Evolutionary conservation across 2,113 vertebrate species (phyloP), one percentile per base, ranked within the genome.

Genomic region (Ochotona curzoniae): DNA sequence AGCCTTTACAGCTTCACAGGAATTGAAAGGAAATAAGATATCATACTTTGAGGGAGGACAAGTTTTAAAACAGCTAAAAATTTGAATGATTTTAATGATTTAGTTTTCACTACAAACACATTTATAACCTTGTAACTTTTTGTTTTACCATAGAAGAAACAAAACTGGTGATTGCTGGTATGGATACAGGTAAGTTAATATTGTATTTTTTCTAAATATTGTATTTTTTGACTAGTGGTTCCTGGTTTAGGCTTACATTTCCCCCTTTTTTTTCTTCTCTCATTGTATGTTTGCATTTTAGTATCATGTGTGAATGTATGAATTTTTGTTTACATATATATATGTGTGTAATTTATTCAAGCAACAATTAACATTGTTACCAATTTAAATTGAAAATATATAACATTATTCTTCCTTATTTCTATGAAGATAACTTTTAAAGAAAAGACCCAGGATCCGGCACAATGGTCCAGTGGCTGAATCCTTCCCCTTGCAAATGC

Each of bases 151-250:
- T 82, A 95, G 96, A 95, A 93, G 61, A 87, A 89, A 76, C 2
- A 76, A 89, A 95, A 82, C 30, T 70, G 47, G 88, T 95, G 94
- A 92, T 74, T n/a, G 63, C 85, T 75, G 93, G 96, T 91, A 97
- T 98, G 90, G 95, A 98, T 91, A 69, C 83, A 89, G 98, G 98
- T 98, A 97, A 97, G 94, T 92, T 75, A 83, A 83, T 18, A 32
- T 71, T 85, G 51, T 32, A 86, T 7, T 47, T 54, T 93, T 83
- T 93, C 38, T 44, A 44, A 44, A 44, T 44, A 44, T 44, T 44
- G 51, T 32, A 86, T 7, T 47, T 54, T 93, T 83, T 93, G 17
- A 51, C 20, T 71, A 32, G 17, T 86, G 32, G 18, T n/a, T 80
- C 38, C 14, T 81, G 57, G 21, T 89, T 57, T 87, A 93, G 49